phyloP scores from a whole-genome alignment of 2,797 vertebrate species.

The Lepus oiostolus region DNA sequence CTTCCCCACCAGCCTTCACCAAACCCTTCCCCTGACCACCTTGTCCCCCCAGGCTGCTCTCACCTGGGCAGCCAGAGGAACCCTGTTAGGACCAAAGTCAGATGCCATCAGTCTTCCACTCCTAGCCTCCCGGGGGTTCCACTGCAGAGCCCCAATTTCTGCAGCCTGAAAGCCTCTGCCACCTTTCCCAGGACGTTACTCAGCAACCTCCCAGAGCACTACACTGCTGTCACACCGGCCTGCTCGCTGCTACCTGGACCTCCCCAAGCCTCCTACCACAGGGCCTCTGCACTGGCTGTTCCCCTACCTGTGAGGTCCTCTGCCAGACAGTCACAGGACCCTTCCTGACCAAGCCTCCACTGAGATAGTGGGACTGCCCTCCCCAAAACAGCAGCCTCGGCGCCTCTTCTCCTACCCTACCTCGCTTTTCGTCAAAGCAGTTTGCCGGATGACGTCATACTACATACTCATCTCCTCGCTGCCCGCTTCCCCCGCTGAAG shows the following conservation, averaged over 20 bases:
- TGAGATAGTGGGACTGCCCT: fast-evolving
- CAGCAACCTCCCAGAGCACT: neutral
- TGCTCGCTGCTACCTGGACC: neutral
- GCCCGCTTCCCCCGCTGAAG: neutral
- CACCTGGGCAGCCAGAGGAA: neutral
- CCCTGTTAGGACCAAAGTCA: neutral
- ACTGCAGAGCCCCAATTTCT: neutral
- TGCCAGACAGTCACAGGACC: neutral
- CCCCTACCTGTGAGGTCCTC: fast-evolving
- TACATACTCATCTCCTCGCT: neutral
- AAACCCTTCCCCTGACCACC: neutral
- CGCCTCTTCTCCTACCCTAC: neutral
- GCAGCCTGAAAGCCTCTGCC: neutral
- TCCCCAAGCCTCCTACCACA: neutral
- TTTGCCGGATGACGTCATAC: neutral
- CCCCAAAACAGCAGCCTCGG: neutral
- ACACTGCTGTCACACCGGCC: neutral
- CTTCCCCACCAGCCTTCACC: neutral
- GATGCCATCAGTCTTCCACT: neutral
- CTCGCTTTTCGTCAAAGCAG: neutral
- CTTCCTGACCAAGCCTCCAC: neutral
- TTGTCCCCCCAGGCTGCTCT: neutral
- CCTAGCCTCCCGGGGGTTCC: neutral
- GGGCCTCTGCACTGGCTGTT: neutral
- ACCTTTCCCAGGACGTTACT: neutral